Evolutionary conservation across 2,888 invertebrate species (phyloP), one percentile per base, ranked within the genome.

Genomic region (Ophioninae sp.): DNA sequence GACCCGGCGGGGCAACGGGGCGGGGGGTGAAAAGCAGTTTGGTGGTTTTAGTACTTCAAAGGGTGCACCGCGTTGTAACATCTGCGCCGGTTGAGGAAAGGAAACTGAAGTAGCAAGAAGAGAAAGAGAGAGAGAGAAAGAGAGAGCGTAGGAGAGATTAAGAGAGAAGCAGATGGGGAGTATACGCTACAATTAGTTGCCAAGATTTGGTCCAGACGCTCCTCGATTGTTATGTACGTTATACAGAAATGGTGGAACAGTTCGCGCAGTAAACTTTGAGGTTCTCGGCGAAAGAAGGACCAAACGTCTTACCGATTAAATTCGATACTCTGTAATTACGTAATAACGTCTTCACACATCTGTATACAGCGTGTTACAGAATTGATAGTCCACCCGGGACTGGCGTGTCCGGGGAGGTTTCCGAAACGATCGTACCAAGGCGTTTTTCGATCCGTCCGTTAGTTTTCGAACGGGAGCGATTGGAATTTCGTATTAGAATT

Each of bases 1-100:
- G 44, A n/a, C 41, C 13, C 44, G 10, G 76, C 30, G 20, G 61
- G 59, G 50, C 69, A 44, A 69, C n/a, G 68, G 13, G 50, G 23
- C n/a, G 57, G 21, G 21, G 69, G 56, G 59, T 73, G 85, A 86
- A 85, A 80, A 87, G 86, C 85, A 86, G 86, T 89, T 87, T 84
- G 81, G 87, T 56, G 85, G 86, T 85, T 86, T 89, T 87, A 87
- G 85, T 82, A 81, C 78, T 83, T 88, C 86, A 88, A 88, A 89
- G 87, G 85, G 83, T 80, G 74, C 23, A 73, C 76, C 57, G 64
- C 68, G 76, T 81, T 81, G 84, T 81, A 84, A 84, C 84, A 84
- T 84, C 84, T 84, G 84, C 68, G 81, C 74, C 62, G 44, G 76
- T 65, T 77, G 61, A 59, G 30, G 50, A 77, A 82, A 81, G 81